These are phyloP conservation scores for Characodon lateralis DNA, from an alignment of 2,797 vertebrate species.

Conservation along the genomic window DNA sequence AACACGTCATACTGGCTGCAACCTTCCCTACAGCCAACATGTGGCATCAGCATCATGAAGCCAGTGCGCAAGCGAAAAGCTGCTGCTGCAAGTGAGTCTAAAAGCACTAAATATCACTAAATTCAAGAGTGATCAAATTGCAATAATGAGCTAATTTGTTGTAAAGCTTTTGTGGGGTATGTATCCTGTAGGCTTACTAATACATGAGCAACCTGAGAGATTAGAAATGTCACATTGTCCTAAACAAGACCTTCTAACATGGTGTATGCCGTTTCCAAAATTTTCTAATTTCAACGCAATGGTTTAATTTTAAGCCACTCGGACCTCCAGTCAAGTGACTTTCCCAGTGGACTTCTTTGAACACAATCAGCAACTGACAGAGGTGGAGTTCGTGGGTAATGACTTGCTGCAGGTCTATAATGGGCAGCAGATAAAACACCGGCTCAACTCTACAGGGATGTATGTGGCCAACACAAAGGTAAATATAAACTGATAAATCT, in stretches of 20 bases:
- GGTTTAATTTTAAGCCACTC: constrained; percentile 83
- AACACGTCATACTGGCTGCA: constrained; percentile 98
- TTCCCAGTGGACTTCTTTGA: constrained; percentile 99
- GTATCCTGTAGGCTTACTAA: background rate
- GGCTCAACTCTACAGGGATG: constrained; percentile 98
- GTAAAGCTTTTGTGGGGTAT: background rate
- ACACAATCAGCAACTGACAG: constrained; percentile 97
- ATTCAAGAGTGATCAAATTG: background rate
- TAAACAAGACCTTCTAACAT: background rate
- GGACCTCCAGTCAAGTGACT: constrained; percentile 94
- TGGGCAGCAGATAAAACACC: constrained; percentile 97
- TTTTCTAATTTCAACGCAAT: constrained; percentile 10
- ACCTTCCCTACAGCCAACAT: constrained; percentile 94
- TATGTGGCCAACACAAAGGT: constrained; percentile 99
- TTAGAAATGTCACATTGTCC: background rate
- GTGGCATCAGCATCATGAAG: constrained; percentile 97
- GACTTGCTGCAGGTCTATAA: constrained; percentile 98
- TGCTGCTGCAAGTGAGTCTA: constrained; percentile 87
- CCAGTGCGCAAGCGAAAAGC: constrained; percentile 97
- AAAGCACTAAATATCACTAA: background rate
- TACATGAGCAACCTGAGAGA: background rate
- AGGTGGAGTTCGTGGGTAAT: constrained; percentile 97
- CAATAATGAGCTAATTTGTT: background rate
- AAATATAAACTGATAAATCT: constrained; percentile 17
- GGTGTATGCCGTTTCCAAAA: background rate